phyloP scores from a whole-genome alignment of 2,113 vertebrate species.

The Bubalus kerabau region DNA sequence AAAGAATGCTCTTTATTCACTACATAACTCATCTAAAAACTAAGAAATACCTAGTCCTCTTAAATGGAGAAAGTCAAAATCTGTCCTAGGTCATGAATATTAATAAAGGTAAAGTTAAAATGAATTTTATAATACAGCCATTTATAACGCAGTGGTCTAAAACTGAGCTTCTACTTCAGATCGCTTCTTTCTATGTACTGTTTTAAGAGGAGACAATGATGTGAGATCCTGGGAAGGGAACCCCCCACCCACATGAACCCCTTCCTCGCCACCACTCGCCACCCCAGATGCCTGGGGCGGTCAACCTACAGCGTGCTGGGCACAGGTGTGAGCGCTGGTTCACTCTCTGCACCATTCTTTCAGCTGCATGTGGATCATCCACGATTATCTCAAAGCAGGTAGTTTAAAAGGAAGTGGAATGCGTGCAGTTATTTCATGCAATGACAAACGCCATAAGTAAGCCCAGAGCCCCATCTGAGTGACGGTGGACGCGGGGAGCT shows the following conservation, averaged over 20 bases:
- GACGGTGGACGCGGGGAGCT: fast-evolving
- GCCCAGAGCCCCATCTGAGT: fast-evolving
- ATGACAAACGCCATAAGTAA: fast-evolving
- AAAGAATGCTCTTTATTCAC: neutral
- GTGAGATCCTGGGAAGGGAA: neutral
- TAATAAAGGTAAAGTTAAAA: neutral
- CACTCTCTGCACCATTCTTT: neutral
- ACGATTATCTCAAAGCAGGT: neutral
- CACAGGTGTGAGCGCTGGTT: fast-evolving
- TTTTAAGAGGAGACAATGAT: neutral
- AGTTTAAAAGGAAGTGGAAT: neutral
- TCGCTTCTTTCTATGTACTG: neutral
- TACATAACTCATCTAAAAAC: neutral
- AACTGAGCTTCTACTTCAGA: neutral
- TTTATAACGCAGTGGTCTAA: neutral
- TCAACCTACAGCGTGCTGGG: fast-evolving
- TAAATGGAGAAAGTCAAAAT: neutral
- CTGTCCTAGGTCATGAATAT: neutral
- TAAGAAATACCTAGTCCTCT: neutral
- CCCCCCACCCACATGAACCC: too few species aligned
- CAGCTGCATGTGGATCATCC: neutral
- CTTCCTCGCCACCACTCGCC: fast-evolving
- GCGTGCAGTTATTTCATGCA: fast-evolving
- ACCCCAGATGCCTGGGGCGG: fast-evolving
- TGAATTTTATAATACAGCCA: neutral